These are phyloP conservation scores for Oligia strigilis DNA, from an alignment of 2,888 invertebrate species.

Conservation along the genomic window DNA sequence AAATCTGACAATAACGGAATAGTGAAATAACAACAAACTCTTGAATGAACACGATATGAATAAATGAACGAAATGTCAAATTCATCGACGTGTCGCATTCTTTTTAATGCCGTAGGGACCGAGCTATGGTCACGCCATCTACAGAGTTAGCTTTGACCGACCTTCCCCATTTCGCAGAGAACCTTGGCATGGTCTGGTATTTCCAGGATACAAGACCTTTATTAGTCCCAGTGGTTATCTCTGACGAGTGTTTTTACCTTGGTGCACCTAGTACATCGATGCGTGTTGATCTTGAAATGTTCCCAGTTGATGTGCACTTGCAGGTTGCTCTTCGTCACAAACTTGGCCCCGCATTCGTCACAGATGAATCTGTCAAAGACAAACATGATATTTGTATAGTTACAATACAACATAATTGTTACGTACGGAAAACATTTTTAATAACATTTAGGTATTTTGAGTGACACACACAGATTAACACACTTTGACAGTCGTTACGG, in stretches of 20 bases:
- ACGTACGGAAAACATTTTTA: too few relatives aligned
- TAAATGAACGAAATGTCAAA: too few relatives aligned
- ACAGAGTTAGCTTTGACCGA: not conserved
- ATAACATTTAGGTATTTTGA: too few relatives aligned
- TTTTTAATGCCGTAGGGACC: not conserved
- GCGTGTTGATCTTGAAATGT: constrained; percentile 76
- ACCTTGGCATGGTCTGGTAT: not conserved
- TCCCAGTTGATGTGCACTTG: constrained; percentile 81
- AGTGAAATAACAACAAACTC: not conserved
- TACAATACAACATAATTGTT: not conserved
- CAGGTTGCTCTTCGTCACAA: constrained; percentile 72
- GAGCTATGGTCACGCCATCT: not conserved
- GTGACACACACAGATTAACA: too few relatives aligned
- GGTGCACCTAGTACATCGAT: constrained; percentile 76
- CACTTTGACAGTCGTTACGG: too few relatives aligned
- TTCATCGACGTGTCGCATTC: too few relatives aligned
- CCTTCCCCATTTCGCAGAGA: not conserved
- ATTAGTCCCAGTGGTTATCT: not conserved
- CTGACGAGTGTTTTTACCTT: constrained; percentile 73
- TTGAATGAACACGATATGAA: not conserved
- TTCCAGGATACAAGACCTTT: not conserved
- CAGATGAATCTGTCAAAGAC: constrained; percentile 75
- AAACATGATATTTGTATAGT: not conserved
- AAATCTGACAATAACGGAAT: not conserved
- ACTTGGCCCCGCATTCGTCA: constrained; percentile 78